Conservation (phyloP, 1,140 invertebrate genomes). For the Drosophila repletoides region DNA sequence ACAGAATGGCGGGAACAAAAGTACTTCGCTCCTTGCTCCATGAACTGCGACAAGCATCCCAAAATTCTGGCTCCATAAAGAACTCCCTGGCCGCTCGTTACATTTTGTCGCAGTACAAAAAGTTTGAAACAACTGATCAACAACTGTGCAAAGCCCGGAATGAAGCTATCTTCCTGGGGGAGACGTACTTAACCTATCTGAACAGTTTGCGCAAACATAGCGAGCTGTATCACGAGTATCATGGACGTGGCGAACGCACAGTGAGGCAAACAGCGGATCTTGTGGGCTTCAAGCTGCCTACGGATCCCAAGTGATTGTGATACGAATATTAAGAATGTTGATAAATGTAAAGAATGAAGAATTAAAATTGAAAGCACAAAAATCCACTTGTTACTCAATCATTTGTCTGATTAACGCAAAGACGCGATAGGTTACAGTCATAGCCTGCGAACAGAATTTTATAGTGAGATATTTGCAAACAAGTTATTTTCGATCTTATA, state of each 20-base stretch:
- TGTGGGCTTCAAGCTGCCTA: slow-evolving; percentile 93
- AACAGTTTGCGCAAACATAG: slow-evolving; percentile 86
- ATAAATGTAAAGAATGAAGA: slow-evolving; percentile 17
- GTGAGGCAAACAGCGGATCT: slow-evolving; percentile 90
- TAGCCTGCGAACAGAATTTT: slow-evolving; percentile 53
- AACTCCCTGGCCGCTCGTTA: slow-evolving; percentile 84
- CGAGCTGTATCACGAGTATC: slow-evolving; percentile 88
- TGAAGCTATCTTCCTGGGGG: slow-evolving; percentile 88
- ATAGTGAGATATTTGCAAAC: no score
- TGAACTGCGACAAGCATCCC: slow-evolving; percentile 62
- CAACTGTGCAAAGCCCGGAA: slow-evolving; percentile 90
- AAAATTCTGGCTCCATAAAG: slow-evolving; percentile 64
- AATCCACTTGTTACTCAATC: slow-evolving; percentile 37
- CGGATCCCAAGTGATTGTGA: slow-evolving; percentile 86
- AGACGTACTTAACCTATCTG: slow-evolving; percentile 90
- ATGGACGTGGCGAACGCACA: slow-evolving; percentile 89
- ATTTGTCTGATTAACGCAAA: slow-evolving; percentile 49
- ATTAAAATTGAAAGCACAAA: background rate
- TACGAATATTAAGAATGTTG: slow-evolving; percentile 6
- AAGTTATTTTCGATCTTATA: no score
- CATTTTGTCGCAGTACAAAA: slow-evolving; percentile 88
- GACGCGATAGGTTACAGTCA: slow-evolving; percentile 53
- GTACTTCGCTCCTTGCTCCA: slow-evolving; percentile 66
- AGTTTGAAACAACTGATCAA: slow-evolving; percentile 89
- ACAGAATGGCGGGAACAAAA: slow-evolving; percentile 66